phyloP scores from a whole-genome alignment of 1,140 invertebrate species.

The Arctopsyche grandis region DNA sequence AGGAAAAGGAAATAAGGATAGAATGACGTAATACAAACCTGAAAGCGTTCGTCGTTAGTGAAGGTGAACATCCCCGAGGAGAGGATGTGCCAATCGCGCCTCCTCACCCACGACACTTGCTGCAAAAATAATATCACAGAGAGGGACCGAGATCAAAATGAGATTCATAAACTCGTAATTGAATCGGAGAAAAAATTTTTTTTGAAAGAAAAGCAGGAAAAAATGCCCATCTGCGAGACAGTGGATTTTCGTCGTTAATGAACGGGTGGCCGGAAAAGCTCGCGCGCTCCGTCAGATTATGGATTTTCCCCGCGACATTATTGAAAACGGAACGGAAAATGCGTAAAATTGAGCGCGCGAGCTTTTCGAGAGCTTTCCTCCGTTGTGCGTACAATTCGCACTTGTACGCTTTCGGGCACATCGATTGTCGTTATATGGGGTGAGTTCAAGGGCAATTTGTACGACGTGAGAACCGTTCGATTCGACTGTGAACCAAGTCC shows the following conservation, averaged over 20 bases:
- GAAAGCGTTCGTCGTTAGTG: slow-evolving; percentile 91
- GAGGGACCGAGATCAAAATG: slow-evolving; percentile 35
- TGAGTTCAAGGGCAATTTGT: no score
- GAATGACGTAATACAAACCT: slow-evolving; percentile 57
- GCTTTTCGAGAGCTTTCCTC: no score
- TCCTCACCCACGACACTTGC: slow-evolving; percentile 91
- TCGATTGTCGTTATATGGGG: no score
- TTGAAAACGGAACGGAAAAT: no score
- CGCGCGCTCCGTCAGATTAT: background rate
- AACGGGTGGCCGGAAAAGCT: slow-evolving; percentile 4
- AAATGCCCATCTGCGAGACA: slow-evolving; percentile 1
- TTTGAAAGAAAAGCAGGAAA: slow-evolving; percentile 17
- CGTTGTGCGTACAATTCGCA: no score
- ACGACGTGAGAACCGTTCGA: no score
- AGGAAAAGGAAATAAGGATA: background rate
- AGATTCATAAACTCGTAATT: slow-evolving; percentile 48
- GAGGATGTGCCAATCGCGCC: slow-evolving; percentile 91
- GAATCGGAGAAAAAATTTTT: slow-evolving; percentile 38
- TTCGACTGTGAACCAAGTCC: no score
- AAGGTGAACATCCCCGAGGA: slow-evolving; percentile 91
- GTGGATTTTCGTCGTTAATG: slow-evolving; percentile 31
- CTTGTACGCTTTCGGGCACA: no score
- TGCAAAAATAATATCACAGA: slow-evolving; percentile 56
- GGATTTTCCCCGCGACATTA: background rate
- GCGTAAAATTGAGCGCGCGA: background rate